phyloP scores from a whole-genome alignment of 2,888 invertebrate species.

The Dromius quadrimaculatus region DNA sequence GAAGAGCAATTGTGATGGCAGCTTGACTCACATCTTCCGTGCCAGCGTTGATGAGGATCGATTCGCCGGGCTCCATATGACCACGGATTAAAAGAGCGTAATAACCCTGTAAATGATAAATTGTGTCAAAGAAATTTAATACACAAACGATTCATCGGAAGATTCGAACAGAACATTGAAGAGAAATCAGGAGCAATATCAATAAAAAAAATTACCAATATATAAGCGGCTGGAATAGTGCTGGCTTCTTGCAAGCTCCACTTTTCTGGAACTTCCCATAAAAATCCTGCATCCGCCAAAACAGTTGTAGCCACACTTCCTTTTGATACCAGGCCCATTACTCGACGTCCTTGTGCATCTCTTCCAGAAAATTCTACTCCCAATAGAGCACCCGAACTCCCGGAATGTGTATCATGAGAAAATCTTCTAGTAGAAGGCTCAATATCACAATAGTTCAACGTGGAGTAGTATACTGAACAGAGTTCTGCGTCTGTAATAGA shows the following conservation, averaged over 20 bases:
- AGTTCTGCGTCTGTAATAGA: constrained; percentile 72
- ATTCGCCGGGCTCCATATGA: constrained; percentile 84
- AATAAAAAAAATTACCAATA: too few species aligned
- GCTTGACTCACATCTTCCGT: constrained; percentile 98
- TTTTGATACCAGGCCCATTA: constrained; percentile 95
- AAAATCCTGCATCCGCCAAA: constrained; percentile 83
- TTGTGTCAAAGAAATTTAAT: too few species aligned
- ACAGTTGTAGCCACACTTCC: constrained; percentile 92
- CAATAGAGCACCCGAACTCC: constrained; percentile 85
- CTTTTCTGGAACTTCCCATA: constrained; percentile 88
- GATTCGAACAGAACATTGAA: too few species aligned
- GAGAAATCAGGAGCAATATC: too few species aligned
- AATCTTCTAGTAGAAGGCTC: constrained; percentile 98
- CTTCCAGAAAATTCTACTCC: constrained; percentile 95
- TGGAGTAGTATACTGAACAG: constrained; percentile 92
- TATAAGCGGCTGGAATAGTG: constrained; percentile 95
- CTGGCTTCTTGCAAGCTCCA: constrained; percentile 95
- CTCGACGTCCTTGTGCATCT: constrained; percentile 77
- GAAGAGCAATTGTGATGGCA: constrained; percentile 92
- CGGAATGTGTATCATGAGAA: constrained; percentile 96
- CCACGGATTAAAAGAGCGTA: constrained; percentile 93
- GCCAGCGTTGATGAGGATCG: constrained; percentile 94
- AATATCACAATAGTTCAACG: constrained; percentile 97
- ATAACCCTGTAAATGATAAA: constrained; percentile 77
- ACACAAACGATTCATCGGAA: constrained; percentile 27